Evolutionary conservation across 1,140 invertebrate genomes (phyloP), one percentile per base, ranked within the genome.

Genomic region (Aplysia californica): DNA sequence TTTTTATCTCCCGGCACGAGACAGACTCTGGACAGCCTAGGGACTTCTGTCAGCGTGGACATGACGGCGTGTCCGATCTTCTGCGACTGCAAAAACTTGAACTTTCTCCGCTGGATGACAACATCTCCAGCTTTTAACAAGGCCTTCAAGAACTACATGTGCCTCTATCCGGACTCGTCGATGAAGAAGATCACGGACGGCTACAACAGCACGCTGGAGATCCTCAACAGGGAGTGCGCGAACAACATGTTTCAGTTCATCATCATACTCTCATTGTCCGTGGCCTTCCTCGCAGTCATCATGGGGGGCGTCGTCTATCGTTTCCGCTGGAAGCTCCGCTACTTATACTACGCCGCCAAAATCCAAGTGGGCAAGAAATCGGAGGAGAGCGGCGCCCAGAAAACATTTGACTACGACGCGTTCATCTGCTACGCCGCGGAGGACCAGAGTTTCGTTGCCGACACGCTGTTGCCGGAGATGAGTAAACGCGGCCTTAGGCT

Each of bases 321-420:
- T 26, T 84, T 75, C 39, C 72, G 82, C 0, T 84, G 83, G 83
- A 80, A 78, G 38, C n/a, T 83, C 20, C 76, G 83, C 3, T 84
- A 83, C 75, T 75, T 80, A 2, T 84, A 83, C 69, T 83, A 83
- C 59, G 79, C 78, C 44, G 68, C 79, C 1, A 77, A 76, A 66
- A 70, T 73, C 1, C 56, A 66, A 56, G n/a, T n/a, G n/a, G 73
- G 77, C 39, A 72, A 76, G 50, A 56, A 72, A 21, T 39, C 69
- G 1, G n/a, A 21, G 15, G 4, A 20, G 23, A 4, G 26, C 2
- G 29, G 23, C 2, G 35, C n/a, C n/a, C n/a, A 58, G 29, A 59
- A 74, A 1, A 33, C 76, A 2, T 82, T 76, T 65, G 29, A 36
- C 15, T 83, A 67, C 69, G 82, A 85, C 58, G 81, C 79, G 20